phyloP scores from a whole-genome alignment of 2,113 vertebrate genomes.

The Stictonetta naevosa region DNA sequence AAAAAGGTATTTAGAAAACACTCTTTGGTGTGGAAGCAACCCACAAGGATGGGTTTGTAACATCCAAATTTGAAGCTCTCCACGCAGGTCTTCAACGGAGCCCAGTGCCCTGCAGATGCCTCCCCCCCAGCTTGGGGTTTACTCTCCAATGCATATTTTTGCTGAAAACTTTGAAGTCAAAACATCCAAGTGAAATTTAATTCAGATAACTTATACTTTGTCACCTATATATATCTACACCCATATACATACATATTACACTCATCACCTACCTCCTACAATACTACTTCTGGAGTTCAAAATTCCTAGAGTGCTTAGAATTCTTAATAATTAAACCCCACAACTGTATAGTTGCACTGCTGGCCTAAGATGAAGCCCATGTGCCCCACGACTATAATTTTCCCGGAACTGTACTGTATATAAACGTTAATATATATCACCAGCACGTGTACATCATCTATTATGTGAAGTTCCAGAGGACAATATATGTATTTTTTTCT shows the following conservation, averaged over 20 bases:
- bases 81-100: no score
- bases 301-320: not conserved
- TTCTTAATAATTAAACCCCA: not conserved
- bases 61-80: not conserved
- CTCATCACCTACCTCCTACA: not conserved
- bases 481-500: not conserved
- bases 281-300: not conserved
- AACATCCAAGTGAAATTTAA: not conserved
- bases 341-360: not conserved
- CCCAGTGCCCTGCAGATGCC: no score
- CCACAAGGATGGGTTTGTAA: not conserved
- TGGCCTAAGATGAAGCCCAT: not conserved
- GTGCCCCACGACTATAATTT: not conserved
- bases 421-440: not conserved
- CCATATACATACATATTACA: not conserved
- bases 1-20: not conserved
- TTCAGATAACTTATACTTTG: not conserved
- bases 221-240: not conserved
- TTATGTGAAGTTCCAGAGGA: not conserved
- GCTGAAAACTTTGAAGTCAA: not conserved
- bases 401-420: not conserved
- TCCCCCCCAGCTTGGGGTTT: not conserved
- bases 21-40: not conserved
- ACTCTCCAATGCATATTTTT: rapidly evolving
- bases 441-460: not conserved